phyloP scores from a whole-genome alignment of 2,888 invertebrate species.

The Plagiodera versicolora region DNA sequence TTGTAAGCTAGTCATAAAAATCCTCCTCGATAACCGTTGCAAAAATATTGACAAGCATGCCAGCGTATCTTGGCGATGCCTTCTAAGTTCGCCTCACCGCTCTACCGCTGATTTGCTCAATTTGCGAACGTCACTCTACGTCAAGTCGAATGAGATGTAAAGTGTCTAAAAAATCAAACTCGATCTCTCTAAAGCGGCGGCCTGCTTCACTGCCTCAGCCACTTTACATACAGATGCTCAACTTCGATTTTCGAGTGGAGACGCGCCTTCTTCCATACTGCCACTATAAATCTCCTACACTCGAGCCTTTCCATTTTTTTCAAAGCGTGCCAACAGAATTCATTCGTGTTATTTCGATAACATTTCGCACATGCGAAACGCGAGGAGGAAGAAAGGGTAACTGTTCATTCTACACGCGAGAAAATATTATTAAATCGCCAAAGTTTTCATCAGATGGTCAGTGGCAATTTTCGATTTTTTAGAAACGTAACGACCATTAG shows the following conservation, averaged over 20 bases:
- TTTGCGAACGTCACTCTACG: slow-evolving; percentile 53
- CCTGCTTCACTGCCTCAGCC: slow-evolving; percentile 35
- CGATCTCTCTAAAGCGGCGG: slow-evolving; percentile 47
- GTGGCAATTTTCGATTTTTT: too few species aligned
- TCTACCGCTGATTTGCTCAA: slow-evolving; percentile 55
- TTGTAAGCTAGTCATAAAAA: too few species aligned
- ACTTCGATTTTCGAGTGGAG: slow-evolving; percentile 9
- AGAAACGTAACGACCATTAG: too few species aligned
- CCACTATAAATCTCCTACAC: background rate
- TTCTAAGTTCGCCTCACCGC: too few species aligned
- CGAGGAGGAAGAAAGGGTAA: background rate
- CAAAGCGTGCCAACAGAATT: background rate
- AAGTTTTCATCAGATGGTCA: too few species aligned
- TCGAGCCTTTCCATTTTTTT: slow-evolving; percentile 7
- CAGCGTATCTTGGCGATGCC: too few species aligned
- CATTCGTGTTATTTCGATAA: background rate
- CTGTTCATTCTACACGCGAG: background rate
- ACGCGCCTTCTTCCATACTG: background rate
- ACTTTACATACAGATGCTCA: slow-evolving; percentile 42
- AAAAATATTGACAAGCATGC: too few species aligned
- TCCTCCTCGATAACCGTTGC: too few species aligned
- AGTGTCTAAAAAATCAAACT: slow-evolving; percentile 56
- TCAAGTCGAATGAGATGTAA: slow-evolving; percentile 53
- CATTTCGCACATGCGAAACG: background rate
- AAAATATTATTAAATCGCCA: too few species aligned